Evolutionary conservation across 2,113 vertebrate species (phyloP), one percentile per base, ranked within the genome.

Genomic region (Calcarius ornatus): DNA sequence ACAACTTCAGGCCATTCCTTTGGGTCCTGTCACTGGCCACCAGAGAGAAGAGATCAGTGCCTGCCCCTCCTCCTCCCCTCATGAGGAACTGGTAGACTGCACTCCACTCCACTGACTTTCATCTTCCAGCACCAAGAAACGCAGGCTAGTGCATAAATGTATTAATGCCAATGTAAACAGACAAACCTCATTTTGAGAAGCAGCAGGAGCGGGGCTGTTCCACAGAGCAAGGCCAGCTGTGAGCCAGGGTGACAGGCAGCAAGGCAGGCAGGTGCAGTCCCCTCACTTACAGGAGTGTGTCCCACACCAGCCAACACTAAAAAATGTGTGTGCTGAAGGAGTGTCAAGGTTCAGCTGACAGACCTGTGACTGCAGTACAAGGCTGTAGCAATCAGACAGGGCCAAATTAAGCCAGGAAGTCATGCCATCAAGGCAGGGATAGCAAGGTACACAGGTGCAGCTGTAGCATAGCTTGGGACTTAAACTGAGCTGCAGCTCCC

Each of bases 391-490:
- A 43, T 1, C 5, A 64, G n/a, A 9, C 31, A 57, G 23, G 16
- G 11, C 31, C 42, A 40, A 28, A 24, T 24, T 27, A 64, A 81
- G 35, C 19, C 48, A 40, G 31, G 22, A 90, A 50, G 9, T n/a
- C 37, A 23, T 11, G 17, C 40, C 40, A n/a, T 42, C 30, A 37
- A 11, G 10, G 30, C 51, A 57, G 31, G n/a, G 13, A 19, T 17
- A 72, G 3, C 24, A 69, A 76, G 28, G 21, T 40, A 18, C 7
- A 3, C 16, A 56, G 11, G 25, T 42, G 18, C 20, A 37, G 16
- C 30, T 56, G 30, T 0, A 0, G 18, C 0, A 1, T 8, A 69
- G 7, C 30, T 53, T 3, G 0, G 14, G 20, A 7, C 33, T 25
- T 81, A 21, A 81, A 12, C 23, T 48, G 12, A 50, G 25, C 42